Base-by-base conservation (phyloP, 1,140 invertebrate species). In the Thaumatotibia leucotreta region DNA sequence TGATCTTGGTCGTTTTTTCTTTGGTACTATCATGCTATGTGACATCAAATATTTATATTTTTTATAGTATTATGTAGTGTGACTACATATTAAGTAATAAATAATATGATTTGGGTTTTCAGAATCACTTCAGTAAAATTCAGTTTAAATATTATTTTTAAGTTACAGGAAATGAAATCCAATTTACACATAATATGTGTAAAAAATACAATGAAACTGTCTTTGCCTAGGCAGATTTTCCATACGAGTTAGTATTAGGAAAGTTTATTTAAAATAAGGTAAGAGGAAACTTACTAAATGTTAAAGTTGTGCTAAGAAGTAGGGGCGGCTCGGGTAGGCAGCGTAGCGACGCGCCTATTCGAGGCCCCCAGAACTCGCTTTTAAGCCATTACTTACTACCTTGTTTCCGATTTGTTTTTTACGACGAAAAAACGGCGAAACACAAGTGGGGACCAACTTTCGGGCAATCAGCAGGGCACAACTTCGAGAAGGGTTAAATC, bases 401-500 rank as follows among this genome's bases (percentile, higher is more conserved):
- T 85, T 87, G 80, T 86, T 88, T 84, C 79, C 81, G 82, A 84
- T 88, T 89, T 86, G 83, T 89, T 89, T 91, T 88, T 82, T 70
- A 64, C 70, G 70, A 54, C 61, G 63, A 65, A 81, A 86, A 85
- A 89, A 88, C 81, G 79, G 80, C 71, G 71, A 76, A 83, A 83
- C 79, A 84, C 82, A 80, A 82, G 81, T 76, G 14, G 73, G 73
- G 82, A 79, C 82, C 80, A 91, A 91, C 85, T 91, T 91, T 88
- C 78, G 77, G 81, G 85, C 86, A 91, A 91, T 91, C 88, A 91
- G 88, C 84, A 82, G 78, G 79, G 75, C 82, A 79, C 22, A 88
- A 89, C 84, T 89, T 85, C 73, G 75, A 74, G 76, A 82, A 83
- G 83, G 86, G 88, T 89, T 89, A 89, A 91, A 91, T 91, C 88